A percentile compares a stretch with the other conserved stretches of the same genome.
Conservation (phyloP, 2,113 vertebrate species). For the Aspidoscelis tigris region DNA sequence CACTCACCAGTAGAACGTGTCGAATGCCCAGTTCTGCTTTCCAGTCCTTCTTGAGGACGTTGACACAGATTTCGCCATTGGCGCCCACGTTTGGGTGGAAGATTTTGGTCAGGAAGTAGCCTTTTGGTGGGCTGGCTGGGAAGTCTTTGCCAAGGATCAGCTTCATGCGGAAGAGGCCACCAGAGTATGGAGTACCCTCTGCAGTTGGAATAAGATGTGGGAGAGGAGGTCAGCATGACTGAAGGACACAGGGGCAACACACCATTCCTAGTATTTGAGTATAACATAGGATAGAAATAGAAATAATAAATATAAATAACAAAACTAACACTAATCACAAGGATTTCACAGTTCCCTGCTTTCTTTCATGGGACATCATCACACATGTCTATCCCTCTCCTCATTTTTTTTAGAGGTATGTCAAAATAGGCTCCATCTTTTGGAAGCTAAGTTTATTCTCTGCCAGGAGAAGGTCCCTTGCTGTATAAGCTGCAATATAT, state of each 20-base stretch:
- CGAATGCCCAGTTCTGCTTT: slow-evolving; percentile 91
- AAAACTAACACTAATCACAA: not conserved
- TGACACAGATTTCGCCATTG: slow-evolving; percentile 94
- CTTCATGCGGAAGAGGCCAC: slow-evolving; percentile 93
- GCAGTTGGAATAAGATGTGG: slow-evolving; percentile 3
- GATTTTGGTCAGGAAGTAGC: slow-evolving; percentile 94
- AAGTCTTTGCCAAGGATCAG: slow-evolving; percentile 93
- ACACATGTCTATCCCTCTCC: too few species aligned
- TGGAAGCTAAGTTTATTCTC: not conserved
- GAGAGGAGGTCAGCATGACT: not conserved
- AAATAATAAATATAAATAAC: too few species aligned
- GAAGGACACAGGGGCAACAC: not conserved
- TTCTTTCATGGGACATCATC: not conserved
- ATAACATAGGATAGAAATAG: too few species aligned
- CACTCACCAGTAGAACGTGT: slow-evolving; percentile 89
- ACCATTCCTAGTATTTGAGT: not conserved
- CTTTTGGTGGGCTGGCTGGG: slow-evolving; percentile 90
- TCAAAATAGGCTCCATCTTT: not conserved
- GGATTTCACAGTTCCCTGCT: not conserved
- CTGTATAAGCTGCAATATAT: not conserved
- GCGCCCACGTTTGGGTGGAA: slow-evolving; percentile 93
- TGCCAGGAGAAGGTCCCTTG: not conserved
- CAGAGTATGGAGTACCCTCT: slow-evolving; percentile 93
- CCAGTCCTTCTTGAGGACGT: slow-evolving; percentile 93
- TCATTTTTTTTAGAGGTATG: not conserved